Base-by-base conservation (phyloP, 2,113 vertebrate species). In the Halichoerus grypus region DNA sequence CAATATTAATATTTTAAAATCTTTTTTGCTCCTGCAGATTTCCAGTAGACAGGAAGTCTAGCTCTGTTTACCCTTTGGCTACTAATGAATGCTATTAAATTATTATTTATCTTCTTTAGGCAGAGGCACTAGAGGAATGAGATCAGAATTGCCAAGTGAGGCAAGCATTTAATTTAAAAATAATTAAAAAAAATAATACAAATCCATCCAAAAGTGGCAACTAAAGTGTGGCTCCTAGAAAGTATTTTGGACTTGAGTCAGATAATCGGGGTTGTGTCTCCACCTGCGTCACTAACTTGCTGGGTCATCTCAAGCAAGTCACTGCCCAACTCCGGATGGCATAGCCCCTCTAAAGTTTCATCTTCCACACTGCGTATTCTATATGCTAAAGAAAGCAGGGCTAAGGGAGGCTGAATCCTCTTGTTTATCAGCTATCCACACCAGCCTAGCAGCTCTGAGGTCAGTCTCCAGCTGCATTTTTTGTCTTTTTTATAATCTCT, bases 1-100 rank as follows among this genome's bases (percentile, higher is more conserved):
- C 55, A 88, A 15, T 95, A 96, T 91, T 95, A 96, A 89, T 95
- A 97, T 95, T 94, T 97, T n/a, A 86, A 94, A 95, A 91, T 80
- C 12, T 26, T 53, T 88, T 96, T 91, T 94, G 53, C 26, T 94
- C 31, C 57, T 97, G 65, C 14, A 91, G 36, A 91, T 96, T 92
- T 96, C 79, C 19, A 96, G 6, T 71, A 90, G 83, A 85, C 42
- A 97, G 74, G 55, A 95, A 76, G 21, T 94, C 36, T 95, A 67
- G 74, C 33, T 96, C 18, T 95, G 0, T 87, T 92, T 97, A 87
- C 61, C 36, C n/a, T 87, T 97, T 89, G 69, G 79, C 92, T 92
- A 88, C 74, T 97, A 94, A 93, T 71, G 69, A 97, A 90, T 96
- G 49, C 61, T 87, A 22, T 49, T 97, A 88, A 93, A 97, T 91